phyloP scores from a whole-genome alignment of 2,797 vertebrate species.

The Thaleichthys pacificus region DNA sequence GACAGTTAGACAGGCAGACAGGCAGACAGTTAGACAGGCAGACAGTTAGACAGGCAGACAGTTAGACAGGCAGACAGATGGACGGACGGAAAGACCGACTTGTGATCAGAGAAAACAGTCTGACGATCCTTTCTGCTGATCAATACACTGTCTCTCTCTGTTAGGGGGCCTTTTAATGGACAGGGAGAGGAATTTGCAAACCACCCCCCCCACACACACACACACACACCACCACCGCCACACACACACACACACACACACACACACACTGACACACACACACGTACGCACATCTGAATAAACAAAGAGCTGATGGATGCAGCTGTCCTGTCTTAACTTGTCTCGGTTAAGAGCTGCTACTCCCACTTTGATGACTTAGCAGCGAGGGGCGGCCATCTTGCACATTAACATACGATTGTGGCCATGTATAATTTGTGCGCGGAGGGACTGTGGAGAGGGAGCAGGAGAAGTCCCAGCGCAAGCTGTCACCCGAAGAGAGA shows the following conservation, averaged over 20 bases:
- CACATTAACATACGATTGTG: constrained; percentile 73
- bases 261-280: constrained; percentile 8
- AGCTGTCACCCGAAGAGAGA: constrained; percentile 56
- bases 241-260: constrained; percentile 4
- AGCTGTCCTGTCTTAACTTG: constrained; percentile 64
- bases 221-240: constrained; percentile 5
- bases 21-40: no score
- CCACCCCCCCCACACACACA: neutral
- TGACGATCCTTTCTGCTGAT: constrained; percentile 30
- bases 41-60: no score
- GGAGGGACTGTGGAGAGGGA: constrained; percentile 52
- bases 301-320: constrained; percentile 63
- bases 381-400: constrained; percentile 68
- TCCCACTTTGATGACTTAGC: constrained; percentile 69
- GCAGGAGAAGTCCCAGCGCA: constrained; percentile 58
- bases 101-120: neutral
- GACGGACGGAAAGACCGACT: constrained; percentile 9
- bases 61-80: neutral
- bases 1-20: no score
- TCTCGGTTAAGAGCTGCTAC: constrained; percentile 55
- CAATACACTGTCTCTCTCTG: constrained; percentile 49
- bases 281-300: constrained; percentile 38
- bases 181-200: constrained; percentile 53
- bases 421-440: constrained; percentile 71
- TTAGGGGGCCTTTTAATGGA: constrained; percentile 36